phyloP scores from a whole-genome alignment of 2,113 vertebrate species.

The Sterna hirundo region DNA sequence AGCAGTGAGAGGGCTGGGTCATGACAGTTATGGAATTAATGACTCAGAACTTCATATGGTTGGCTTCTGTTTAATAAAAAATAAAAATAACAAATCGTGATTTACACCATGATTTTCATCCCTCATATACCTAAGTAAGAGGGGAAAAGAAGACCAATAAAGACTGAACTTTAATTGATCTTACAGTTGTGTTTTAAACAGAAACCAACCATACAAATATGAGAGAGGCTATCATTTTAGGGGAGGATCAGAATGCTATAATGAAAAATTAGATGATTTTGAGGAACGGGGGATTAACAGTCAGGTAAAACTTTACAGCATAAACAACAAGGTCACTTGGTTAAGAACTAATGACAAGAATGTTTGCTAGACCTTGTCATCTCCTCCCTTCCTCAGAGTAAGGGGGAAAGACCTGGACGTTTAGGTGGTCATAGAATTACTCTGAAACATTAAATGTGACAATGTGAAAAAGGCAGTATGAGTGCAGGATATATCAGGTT shows the following conservation, averaged over 20 bases:
- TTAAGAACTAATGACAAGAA: neutral
- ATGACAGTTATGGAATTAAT: neutral
- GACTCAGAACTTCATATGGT: neutral
- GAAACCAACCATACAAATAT: neutral
- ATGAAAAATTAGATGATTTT: neutral
- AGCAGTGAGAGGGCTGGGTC: neutral
- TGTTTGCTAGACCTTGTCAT: neutral
- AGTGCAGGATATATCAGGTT: neutral
- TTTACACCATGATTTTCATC: neutral
- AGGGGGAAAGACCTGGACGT: neutral
- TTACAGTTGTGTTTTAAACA: neutral
- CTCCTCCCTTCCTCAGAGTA: neutral
- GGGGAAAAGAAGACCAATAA: neutral
- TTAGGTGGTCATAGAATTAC: neutral
- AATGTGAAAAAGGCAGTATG: neutral
- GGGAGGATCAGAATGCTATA: neutral
- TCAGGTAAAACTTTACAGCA: neutral
- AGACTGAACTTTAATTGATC: neutral
- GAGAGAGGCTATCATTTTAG: neutral
- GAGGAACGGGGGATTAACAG: neutral
- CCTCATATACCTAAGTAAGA: neutral
- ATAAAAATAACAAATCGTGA: fast-evolving
- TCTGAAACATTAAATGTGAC: neutral
- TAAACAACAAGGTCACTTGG: neutral
- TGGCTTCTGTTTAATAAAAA: neutral